phyloP scores from a whole-genome alignment of 2,888 invertebrate species.

The Formica aserva region DNA sequence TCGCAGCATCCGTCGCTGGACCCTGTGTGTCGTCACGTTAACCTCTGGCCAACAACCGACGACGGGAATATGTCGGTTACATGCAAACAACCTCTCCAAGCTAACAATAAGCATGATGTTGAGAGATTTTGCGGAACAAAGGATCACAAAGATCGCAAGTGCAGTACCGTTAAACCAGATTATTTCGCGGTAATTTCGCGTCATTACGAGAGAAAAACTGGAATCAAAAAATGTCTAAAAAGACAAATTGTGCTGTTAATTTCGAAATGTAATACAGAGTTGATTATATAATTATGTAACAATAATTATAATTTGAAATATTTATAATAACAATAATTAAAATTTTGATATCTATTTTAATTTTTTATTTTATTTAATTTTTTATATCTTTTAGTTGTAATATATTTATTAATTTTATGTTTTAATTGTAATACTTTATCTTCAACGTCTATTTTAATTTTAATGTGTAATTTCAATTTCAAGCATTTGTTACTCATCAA shows the following conservation, averaged over 20 bases:
- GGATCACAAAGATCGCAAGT: neutral
- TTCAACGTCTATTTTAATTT: neutral
- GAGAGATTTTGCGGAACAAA: slow-evolving; percentile 32
- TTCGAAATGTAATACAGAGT: neutral
- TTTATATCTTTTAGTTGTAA: neutral
- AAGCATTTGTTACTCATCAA: neutral
- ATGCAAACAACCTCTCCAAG: slow-evolving; percentile 35
- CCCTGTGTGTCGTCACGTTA: slow-evolving; percentile 45
- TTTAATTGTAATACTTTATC: neutral
- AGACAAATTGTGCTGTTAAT: neutral
- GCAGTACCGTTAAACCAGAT: slow-evolving; percentile 9
- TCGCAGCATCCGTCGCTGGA: slow-evolving; percentile 23
- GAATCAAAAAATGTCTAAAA: neutral
- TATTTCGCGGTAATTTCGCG: neutral
- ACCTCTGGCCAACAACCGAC: slow-evolving; percentile 32
- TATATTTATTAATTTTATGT: neutral
- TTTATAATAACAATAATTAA: neutral
- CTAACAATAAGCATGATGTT: neutral
- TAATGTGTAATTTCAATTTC: neutral
- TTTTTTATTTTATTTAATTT: neutral
- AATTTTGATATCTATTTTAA: neutral
- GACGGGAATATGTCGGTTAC: slow-evolving; percentile 21
- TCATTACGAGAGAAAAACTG: neutral
- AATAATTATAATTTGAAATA: slow-evolving; percentile 10
- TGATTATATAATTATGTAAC: neutral